Evolutionary conservation across 2,797 vertebrate species (phyloP).

Genomic region (Limnodromus scolopaceus): DNA sequence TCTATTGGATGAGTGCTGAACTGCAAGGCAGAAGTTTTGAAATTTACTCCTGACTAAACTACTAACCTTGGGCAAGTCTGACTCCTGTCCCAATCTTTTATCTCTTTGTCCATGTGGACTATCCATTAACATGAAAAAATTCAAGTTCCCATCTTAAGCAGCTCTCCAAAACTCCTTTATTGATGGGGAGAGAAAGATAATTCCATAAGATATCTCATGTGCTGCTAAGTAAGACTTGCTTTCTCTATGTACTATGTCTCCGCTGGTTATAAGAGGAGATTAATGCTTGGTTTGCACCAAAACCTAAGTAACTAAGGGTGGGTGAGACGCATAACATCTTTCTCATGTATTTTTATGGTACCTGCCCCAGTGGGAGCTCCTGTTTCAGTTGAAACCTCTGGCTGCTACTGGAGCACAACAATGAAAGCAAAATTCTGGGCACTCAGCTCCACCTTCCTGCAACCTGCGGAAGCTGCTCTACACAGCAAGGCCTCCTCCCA

Average conservation of each 20-base stretch:
- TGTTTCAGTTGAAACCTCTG: neutral
- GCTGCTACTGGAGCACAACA: neutral
- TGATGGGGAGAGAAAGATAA: neutral
- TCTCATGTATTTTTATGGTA: neutral
- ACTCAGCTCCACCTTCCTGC: neutral
- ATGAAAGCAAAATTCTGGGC: neutral
- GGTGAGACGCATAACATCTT: neutral
- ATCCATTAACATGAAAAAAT: neutral
- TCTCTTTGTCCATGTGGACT: neutral
- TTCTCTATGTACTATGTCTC: neutral
- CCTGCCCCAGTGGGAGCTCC: neutral
- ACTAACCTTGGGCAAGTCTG: neutral
- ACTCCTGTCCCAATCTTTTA: neutral
- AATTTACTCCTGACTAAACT: neutral
- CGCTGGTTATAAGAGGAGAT: neutral
- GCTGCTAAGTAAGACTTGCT: neutral
- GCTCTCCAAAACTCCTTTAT: neutral
- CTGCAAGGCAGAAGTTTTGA: neutral
- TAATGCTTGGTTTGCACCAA: neutral
- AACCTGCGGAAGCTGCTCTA: neutral
- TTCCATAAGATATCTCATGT: neutral
- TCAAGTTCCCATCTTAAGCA: neutral
- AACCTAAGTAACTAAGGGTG: neutral
- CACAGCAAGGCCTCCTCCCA: neutral
- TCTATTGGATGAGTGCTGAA: neutral